Conservation (phyloP, 2,888 invertebrate genomes). For the Xestia ashworthii region DNA sequence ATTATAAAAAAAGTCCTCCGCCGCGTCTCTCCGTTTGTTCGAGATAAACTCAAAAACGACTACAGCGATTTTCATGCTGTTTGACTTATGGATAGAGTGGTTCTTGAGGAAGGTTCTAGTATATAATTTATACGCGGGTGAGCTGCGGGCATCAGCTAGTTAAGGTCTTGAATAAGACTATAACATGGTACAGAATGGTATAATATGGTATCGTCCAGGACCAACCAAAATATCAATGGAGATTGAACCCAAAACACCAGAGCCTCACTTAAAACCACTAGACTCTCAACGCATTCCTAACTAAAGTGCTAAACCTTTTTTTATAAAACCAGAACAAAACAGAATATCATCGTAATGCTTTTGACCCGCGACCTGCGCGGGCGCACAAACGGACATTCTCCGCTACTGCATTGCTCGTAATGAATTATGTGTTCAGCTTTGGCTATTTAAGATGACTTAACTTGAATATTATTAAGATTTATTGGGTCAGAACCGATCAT, state of each 20-base stretch:
- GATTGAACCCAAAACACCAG: background rate
- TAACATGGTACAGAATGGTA: background rate
- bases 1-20: no score
- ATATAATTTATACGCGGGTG: no score
- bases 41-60: no score
- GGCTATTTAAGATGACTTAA: constrained; percentile 15
- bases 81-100: no score
- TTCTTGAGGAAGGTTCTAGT: no score
- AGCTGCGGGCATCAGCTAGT: background rate
- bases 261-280: background rate
- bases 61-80: no score
- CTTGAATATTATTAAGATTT: constrained; percentile 2
- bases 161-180: background rate
- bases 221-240: background rate
- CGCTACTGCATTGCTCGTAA: constrained; percentile 36
- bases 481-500: background rate
- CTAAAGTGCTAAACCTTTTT: background rate
- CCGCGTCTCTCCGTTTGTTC: no score
- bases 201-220: background rate
- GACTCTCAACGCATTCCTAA: background rate
- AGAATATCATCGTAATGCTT: constrained; percentile 22
- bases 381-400: constrained; percentile 20
- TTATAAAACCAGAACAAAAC: background rate
- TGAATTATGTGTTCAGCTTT: constrained; percentile 41
- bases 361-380: constrained; percentile 21